Percentiles rank a stretch among this genome's conserved stretches.
Evolutionary conservation across 2,113 vertebrate genomes (phyloP).

Genomic region (Phoenicopterus ruber): DNA sequence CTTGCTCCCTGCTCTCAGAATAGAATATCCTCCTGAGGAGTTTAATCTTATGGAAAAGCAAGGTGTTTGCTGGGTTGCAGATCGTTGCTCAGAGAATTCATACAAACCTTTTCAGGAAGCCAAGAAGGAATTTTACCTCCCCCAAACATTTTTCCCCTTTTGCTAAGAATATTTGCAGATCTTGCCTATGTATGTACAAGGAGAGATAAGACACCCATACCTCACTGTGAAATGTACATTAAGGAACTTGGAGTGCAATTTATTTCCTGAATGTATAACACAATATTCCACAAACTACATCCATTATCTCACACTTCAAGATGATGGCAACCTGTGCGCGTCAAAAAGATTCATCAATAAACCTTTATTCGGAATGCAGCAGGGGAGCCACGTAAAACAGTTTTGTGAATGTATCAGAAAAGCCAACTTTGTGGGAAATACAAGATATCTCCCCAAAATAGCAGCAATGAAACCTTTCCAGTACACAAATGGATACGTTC

Average conservation of each 20-base stretch:
- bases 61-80: neutral
- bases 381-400: neutral
- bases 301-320: neutral
- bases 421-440: neutral
- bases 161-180: slow-evolving; percentile 32
- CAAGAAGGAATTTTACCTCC: slow-evolving; percentile 54
- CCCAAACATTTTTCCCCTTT: neutral
- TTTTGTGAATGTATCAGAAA: neutral
- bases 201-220: slow-evolving; percentile 13
- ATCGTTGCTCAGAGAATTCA: neutral
- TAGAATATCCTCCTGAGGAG: neutral
- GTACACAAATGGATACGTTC: neutral
- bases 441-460: neutral
- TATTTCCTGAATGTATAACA: slow-evolving; percentile 46
- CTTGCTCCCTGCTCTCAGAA: neutral
- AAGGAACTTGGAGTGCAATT: slow-evolving; percentile 45
- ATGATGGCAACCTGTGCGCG: neutral
- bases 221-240: slow-evolving; percentile 23
- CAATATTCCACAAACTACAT: slow-evolving; percentile 28
- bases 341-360: neutral
- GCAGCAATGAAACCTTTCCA: neutral
- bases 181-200: slow-evolving; percentile 53
- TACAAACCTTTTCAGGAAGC: neutral
- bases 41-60: neutral
- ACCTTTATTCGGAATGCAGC: neutral